These are phyloP conservation scores for Icerya purchasi DNA, from an alignment of 2,888 invertebrate genomes.

Conservation along the genomic window DNA sequence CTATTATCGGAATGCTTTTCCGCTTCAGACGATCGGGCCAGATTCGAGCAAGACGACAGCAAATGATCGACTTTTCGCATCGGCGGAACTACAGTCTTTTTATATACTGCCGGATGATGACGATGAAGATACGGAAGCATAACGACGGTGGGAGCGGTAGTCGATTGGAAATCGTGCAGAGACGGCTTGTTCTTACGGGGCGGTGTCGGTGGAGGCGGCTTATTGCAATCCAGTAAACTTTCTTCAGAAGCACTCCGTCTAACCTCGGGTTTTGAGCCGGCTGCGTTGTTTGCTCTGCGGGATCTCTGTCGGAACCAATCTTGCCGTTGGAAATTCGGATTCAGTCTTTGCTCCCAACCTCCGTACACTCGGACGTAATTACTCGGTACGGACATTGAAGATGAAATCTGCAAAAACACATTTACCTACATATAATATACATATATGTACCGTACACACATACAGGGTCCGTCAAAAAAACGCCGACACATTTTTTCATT, in stretches of 20 bases:
- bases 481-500: no score
- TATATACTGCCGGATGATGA: neutral
- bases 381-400: conserved; percentile 28
- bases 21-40: neutral
- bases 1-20: neutral
- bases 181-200: conserved; percentile 7
- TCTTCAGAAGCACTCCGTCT: conserved; percentile 27
- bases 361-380: conserved; percentile 39
- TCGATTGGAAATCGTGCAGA: conserved; percentile 1
- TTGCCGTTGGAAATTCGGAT: conserved; percentile 28
- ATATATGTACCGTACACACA: no score
- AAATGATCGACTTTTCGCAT: no score
- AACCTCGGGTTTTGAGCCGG: conserved; percentile 17
- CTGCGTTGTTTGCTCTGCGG: conserved; percentile 17
- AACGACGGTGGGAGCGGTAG: neutral
- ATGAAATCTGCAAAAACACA: conserved; percentile 19
- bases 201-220: conserved; percentile 17
- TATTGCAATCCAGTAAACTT: conserved; percentile 22
- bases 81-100: neutral
- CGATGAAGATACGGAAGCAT: no score
- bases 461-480: no score
- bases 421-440: no score
- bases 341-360: conserved; percentile 35
- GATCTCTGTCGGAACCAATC: conserved; percentile 30
- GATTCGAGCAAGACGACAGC: neutral